A percentile compares a stretch with the other conserved stretches of the same genome.
Conservation (phyloP, 2,797 vertebrate genomes). For the Xiphorhynchus erythropygius region DNA sequence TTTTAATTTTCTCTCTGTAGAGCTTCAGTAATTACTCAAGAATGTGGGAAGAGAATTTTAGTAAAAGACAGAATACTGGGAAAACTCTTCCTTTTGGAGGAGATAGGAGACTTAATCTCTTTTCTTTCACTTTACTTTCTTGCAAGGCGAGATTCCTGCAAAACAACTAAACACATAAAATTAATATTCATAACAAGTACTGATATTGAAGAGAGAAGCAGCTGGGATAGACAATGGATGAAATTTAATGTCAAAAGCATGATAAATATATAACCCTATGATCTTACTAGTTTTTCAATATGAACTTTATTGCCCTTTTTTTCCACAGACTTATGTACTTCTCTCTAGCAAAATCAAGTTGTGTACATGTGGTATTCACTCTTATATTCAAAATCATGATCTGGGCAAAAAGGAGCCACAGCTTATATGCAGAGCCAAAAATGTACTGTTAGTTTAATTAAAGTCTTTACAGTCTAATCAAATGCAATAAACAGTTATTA, state of each 20-base stretch:
- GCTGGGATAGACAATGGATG: not conserved
- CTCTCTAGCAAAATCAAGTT: not conserved
- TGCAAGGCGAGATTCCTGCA: not conserved
- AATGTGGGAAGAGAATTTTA: not conserved
- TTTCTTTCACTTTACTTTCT: not conserved
- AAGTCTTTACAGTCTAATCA: not conserved
- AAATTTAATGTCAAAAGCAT: not conserved
- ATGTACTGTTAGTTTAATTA: not conserved
- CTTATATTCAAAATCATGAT: not conserved
- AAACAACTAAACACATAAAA: not conserved
- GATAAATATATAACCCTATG: not conserved
- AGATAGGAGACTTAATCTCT: not conserved
- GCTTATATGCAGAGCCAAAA: not conserved
- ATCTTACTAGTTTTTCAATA: not conserved
- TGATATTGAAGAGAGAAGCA: not conserved
- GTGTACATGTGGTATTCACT: not conserved
- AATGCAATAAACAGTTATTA: not conserved
- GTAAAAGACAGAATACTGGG: not conserved
- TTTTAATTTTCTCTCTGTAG: not conserved
- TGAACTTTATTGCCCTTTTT: not conserved
- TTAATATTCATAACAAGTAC: not conserved
- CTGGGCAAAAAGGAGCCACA: not conserved
- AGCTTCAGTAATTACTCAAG: not conserved
- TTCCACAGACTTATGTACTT: not conserved
- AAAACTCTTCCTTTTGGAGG: not conserved